Evolutionary conservation across 2,113 vertebrate species (phyloP).

Genomic region (Zeus faber): DNA sequence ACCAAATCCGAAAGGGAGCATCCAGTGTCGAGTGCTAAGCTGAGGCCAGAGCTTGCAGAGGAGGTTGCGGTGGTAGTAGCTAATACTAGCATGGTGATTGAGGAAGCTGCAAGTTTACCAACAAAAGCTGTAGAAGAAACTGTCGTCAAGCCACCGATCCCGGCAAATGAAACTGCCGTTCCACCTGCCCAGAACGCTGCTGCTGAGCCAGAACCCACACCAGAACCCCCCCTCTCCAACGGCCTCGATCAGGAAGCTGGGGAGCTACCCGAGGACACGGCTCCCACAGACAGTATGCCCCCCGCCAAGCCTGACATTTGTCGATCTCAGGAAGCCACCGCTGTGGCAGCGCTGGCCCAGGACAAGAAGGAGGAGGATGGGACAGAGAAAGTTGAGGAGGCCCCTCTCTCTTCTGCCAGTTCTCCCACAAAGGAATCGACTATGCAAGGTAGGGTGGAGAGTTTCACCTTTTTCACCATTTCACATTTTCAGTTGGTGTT

Average conservation of each 20-base stretch:
- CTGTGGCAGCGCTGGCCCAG: constrained; percentile 32
- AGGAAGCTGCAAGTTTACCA: constrained; percentile 3
- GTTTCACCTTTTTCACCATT: neutral
- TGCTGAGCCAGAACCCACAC: constrained; percentile 57
- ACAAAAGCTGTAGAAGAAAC: neutral
- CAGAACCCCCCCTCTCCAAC: constrained; percentile 72
- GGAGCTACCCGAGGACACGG: constrained; percentile 59
- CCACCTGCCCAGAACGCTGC: constrained; percentile 27
- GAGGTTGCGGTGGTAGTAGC: constrained; percentile 7
- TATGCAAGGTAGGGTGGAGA: constrained; percentile 73
- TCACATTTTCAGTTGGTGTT: neutral
- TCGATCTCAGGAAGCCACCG: constrained; percentile 52
- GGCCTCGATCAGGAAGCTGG: constrained; percentile 77
- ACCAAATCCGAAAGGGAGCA: constrained; percentile 39
- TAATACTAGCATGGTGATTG: constrained; percentile 10
- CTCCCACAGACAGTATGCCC: constrained; percentile 74
- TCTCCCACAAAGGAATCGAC: constrained; percentile 73
- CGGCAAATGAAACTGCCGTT: constrained; percentile 39
- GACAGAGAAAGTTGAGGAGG: constrained; percentile 52
- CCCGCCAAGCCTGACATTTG: constrained; percentile 74
- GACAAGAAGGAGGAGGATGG: constrained; percentile 28
- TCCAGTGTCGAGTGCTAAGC: neutral
- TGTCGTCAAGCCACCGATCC: constrained; percentile 25
- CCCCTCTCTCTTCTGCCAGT: constrained; percentile 51
- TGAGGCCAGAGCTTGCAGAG: constrained; percentile 19